These are phyloP conservation scores for Saturnia pavonia DNA, from an alignment of 2,888 invertebrate genomes.

Conservation along the genomic window DNA sequence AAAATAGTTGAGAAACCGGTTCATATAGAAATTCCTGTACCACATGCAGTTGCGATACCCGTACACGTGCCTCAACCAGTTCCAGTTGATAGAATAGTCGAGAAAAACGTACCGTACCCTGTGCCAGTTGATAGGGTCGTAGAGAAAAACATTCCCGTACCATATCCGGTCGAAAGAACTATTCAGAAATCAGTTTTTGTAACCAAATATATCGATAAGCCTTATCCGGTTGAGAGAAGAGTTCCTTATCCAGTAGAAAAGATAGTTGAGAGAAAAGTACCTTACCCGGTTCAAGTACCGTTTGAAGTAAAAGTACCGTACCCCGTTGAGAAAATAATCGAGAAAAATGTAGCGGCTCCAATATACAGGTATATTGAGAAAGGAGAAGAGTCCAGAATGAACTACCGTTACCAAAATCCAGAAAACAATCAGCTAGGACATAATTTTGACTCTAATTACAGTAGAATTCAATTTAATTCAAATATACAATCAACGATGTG, in stretches of 20 bases:
- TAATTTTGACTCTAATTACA: conserved; percentile 26
- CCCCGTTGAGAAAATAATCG: conserved; percentile 65
- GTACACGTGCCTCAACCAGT: conserved; percentile 68
- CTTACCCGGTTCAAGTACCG: conserved; percentile 80
- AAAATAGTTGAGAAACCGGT: conserved; percentile 70
- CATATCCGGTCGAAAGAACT: conserved; percentile 75
- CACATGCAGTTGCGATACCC: conserved; percentile 63
- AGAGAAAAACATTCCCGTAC: conserved; percentile 71
- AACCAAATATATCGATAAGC: conserved; percentile 68
- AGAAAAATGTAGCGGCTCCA: conserved; percentile 58
- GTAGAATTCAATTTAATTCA: conserved; percentile 18
- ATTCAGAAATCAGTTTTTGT: conserved; percentile 83
- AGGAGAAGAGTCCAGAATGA: conserved; percentile 34
- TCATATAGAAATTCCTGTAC: conserved; percentile 66
- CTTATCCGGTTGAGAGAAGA: conserved; percentile 73
- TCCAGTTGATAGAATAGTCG: conserved; percentile 78
- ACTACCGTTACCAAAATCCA: conserved; percentile 34
- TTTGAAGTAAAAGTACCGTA: conserved; percentile 76
- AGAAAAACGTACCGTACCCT: conserved; percentile 72
- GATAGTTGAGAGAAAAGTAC: conserved; percentile 77
- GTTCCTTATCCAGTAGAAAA: conserved; percentile 75
- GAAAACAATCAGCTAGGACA: conserved; percentile 29
- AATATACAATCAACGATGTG: conserved; percentile 50
- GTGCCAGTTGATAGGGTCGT: conserved; percentile 62
- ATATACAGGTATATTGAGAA: conserved; percentile 31